phyloP scores from a whole-genome alignment of 2,113 vertebrate species.

The Telmatochromis sp. region DNA sequence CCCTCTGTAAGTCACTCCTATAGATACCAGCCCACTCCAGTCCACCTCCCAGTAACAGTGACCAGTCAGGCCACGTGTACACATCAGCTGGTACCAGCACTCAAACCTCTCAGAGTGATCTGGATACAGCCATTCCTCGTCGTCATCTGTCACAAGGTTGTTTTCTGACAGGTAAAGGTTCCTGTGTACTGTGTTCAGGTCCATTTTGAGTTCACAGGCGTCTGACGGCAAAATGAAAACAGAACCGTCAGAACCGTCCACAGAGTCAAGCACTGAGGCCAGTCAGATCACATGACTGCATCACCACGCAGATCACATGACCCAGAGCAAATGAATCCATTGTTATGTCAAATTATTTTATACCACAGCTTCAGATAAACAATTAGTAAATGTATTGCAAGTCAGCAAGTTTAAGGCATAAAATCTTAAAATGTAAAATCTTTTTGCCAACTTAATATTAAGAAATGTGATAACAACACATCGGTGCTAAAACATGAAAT shows the following conservation, averaged over 20 bases:
- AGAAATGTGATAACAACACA: not conserved
- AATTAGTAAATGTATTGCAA: not conserved
- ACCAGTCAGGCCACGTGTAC: not conserved
- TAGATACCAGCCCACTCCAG: not conserved
- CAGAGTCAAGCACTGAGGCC: accelerated
- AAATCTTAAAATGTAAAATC: not conserved
- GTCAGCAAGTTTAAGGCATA: not conserved
- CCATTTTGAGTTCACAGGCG: not conserved
- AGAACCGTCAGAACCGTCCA: not conserved
- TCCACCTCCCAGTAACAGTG: not conserved
- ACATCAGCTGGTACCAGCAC: not conserved
- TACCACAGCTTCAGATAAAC: not conserved
- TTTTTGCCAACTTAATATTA: not conserved
- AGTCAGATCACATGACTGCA: not conserved
- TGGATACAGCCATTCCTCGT: not conserved
- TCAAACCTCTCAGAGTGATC: not conserved
- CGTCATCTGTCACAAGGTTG: not conserved
- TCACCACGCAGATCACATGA: accelerated
- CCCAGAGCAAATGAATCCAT: not conserved
- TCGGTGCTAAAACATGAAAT: not conserved
- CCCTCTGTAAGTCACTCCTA: not conserved
- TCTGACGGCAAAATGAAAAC: not conserved
- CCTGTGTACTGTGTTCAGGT: not conserved
- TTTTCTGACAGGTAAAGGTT: not conserved
- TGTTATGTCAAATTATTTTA: not conserved